A percentile compares a stretch with the other conserved stretches of the same genome.
These are phyloP conservation scores for Zaprionus taronus DNA, from an alignment of 1,140 invertebrate species.

Conservation along the genomic window DNA sequence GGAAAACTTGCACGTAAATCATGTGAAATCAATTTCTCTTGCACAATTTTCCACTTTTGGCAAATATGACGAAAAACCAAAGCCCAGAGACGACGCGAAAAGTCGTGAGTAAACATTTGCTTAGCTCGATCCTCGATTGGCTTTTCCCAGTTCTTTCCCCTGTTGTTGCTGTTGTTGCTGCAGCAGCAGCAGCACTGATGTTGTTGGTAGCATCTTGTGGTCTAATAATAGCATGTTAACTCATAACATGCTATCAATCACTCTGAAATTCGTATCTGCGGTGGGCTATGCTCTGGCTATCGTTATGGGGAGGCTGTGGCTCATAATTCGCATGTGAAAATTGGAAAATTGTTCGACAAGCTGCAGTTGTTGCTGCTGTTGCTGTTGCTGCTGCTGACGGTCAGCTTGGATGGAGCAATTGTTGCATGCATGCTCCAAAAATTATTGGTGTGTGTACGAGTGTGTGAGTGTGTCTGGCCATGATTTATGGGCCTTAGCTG, in stretches of 20 bases:
- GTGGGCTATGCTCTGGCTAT: constrained; percentile 40
- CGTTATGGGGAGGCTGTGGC: constrained; percentile 23
- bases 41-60: constrained; percentile 78
- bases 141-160: constrained; percentile 32
- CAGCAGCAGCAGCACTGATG: constrained; percentile 26
- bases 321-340: constrained; percentile 80
- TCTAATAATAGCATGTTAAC: constrained; percentile 80
- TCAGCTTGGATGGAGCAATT: constrained; percentile 40
- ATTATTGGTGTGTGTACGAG: constrained; percentile 33
- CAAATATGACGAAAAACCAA: constrained; percentile 76
- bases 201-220: constrained; percentile 76
- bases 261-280: constrained; percentile 62
- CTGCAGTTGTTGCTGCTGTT: constrained; percentile 19
- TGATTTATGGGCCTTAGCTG: constrained; percentile 47
- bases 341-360: constrained; percentile 65
- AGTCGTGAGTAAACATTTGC: constrained; percentile 78
- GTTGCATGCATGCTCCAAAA: constrained; percentile 61
- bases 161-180: constrained; percentile 23
- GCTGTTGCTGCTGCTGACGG: constrained; percentile 6
- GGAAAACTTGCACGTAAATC: constrained; percentile 74
- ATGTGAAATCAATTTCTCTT: constrained; percentile 80
- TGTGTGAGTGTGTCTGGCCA: constrained; percentile 11
- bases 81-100: constrained; percentile 44
- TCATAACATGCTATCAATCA: constrained; percentile 82
- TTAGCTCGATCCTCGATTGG: constrained; percentile 45